phyloP scores from a whole-genome alignment of 2,113 vertebrate species.

The Festucalex cinctus region DNA sequence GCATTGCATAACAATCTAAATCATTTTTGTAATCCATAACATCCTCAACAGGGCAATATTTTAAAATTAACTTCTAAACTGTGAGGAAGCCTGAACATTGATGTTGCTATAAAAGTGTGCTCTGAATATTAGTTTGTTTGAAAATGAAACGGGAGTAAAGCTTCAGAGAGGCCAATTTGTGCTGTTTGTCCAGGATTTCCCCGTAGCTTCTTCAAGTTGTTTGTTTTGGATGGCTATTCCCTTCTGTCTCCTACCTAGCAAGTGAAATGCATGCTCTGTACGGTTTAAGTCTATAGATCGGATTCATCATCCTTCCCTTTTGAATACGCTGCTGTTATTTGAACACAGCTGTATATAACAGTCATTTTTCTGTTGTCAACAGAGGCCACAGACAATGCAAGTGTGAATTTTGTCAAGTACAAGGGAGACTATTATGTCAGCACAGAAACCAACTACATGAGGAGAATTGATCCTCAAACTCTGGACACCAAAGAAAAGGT shows the following conservation, averaged over 20 bases:
- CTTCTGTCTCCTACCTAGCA: neutral
- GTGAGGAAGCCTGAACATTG: neutral
- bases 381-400: constrained; percentile 87
- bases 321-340: neutral
- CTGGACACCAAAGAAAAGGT: constrained; percentile 89
- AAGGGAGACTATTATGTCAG: constrained; percentile 88
- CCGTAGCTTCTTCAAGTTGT: neutral
- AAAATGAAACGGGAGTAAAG: neutral
- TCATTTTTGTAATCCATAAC: neutral
- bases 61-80: no score
- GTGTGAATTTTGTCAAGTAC: constrained; percentile 84
- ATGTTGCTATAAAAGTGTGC: neutral
- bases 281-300: neutral
- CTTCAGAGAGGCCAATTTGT: neutral
- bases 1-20: neutral
- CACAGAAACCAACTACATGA: constrained; percentile 84
- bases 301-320: neutral
- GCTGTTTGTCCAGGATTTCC: neutral
- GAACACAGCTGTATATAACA: neutral
- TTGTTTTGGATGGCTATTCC: neutral
- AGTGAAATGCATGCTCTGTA: neutral
- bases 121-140: neutral
- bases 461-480: constrained; percentile 80
- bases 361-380: constrained; percentile 37
- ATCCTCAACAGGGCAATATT: neutral